phyloP scores from a whole-genome alignment of 2,113 vertebrate species.

The Rhegmatorhina hoffmannsi region DNA sequence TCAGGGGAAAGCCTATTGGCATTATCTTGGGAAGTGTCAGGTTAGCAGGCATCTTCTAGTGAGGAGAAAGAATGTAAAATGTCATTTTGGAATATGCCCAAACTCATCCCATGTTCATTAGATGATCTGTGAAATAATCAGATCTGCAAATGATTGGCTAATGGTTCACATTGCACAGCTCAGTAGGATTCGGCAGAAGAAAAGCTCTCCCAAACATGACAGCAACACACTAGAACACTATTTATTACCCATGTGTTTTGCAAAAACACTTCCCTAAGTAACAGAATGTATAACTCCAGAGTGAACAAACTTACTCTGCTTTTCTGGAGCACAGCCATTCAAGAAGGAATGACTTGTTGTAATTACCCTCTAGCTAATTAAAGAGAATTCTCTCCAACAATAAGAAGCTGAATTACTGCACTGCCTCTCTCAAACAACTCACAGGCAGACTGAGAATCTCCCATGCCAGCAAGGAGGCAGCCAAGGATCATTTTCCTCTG shows the following conservation, averaged over 20 bases:
- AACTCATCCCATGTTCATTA: background rate
- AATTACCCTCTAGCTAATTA: background rate
- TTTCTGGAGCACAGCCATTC: background rate
- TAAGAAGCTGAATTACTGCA: background rate
- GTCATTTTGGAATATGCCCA: conserved; percentile 8
- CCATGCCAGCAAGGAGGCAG: background rate
- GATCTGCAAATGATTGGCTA: conserved; percentile 18
- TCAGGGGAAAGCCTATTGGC: background rate
- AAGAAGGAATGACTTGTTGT: background rate
- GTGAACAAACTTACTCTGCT: background rate
- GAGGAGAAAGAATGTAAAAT: background rate
- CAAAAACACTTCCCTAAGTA: background rate
- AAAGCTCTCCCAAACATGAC: conserved; percentile 7
- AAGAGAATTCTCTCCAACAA: background rate
- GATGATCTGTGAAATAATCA: conserved; percentile 14
- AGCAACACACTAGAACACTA: background rate
- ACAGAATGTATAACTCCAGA: background rate
- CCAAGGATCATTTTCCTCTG: background rate
- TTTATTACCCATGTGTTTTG: background rate
- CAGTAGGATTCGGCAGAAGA: background rate
- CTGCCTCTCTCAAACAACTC: background rate
- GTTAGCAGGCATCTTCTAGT: background rate
- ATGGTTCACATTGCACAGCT: conserved; percentile 16
- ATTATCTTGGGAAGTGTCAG: background rate
- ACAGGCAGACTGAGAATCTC: background rate